phyloP scores from a whole-genome alignment of 2,113 vertebrate genomes.

The Panthera tigris region DNA sequence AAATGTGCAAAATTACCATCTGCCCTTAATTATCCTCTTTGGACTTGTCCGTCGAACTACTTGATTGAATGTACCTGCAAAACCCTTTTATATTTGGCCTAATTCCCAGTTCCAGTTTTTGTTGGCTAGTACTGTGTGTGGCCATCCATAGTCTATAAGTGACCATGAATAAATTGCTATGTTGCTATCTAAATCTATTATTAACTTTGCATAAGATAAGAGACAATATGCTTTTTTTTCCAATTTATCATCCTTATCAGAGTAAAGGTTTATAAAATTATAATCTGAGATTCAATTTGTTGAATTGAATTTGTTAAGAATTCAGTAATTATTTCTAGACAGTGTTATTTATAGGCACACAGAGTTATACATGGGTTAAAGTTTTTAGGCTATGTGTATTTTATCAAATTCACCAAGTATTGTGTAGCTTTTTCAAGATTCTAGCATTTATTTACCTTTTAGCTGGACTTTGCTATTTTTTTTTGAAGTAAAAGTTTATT shows the following conservation, averaged over 20 bases:
- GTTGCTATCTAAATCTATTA: not conserved
- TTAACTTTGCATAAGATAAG: not conserved
- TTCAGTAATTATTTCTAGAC: not conserved
- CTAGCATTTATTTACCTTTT: not conserved
- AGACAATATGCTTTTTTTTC: not conserved
- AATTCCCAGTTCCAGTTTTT: not conserved
- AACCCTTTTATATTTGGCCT: not conserved
- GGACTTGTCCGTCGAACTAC: not conserved
- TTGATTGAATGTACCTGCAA: not conserved
- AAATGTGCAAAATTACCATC: not conserved
- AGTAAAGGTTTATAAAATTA: not conserved
- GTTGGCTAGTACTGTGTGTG: not conserved
- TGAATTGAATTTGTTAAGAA: not conserved
- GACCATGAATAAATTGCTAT: not conserved
- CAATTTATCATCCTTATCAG: not conserved
- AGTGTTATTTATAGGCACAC: not conserved
- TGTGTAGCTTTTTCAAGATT: not conserved
- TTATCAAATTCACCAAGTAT: not conserved
- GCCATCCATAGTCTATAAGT: not conserved
- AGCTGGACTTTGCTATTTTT: not conserved
- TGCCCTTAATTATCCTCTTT: not conserved
- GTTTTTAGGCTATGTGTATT: not conserved
- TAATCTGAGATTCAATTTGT: not conserved
- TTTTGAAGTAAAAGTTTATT: slow-evolving; percentile 21
- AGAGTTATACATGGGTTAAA: not conserved